These are phyloP conservation scores for Drosophila nigrodunni DNA, from an alignment of 1,140 invertebrate genomes.

Conservation along the genomic window DNA sequence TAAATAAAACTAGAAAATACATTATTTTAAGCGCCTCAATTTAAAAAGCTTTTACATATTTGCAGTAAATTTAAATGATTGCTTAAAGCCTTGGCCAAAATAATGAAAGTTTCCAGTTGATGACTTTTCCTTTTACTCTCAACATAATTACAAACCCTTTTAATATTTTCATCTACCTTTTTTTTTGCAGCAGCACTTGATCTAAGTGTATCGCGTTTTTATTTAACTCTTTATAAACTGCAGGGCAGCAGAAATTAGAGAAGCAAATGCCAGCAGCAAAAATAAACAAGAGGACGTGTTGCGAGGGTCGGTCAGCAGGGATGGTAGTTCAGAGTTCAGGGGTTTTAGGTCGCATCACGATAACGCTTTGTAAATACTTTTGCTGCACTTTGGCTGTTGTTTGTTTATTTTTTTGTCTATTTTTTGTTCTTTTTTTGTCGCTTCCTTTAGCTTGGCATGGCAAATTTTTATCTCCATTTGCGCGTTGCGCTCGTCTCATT, in stretches of 20 bases:
- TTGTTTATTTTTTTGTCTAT: slow-evolving; percentile 54
- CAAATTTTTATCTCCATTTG: slow-evolving; percentile 82
- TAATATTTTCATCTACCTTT: slow-evolving; percentile 36
- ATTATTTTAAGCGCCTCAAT: no score
- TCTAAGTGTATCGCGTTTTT: slow-evolving; percentile 70
- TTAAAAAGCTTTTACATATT: no score
- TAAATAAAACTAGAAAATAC: no score
- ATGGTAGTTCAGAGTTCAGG: slow-evolving; percentile 39
- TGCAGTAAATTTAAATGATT: no score
- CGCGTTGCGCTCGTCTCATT: slow-evolving; percentile 58
- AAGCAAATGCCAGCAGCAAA: slow-evolving; percentile 71
- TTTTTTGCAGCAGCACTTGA: slow-evolving; percentile 18
- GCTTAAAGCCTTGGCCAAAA: no score
- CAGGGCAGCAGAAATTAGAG: slow-evolving; percentile 77
- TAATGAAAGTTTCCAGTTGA: background rate
- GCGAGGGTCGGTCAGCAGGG: slow-evolving; percentile 10
- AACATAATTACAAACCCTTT: slow-evolving; percentile 40
- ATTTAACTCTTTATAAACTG: slow-evolving; percentile 79
- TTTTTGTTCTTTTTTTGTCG: slow-evolving; percentile 63
- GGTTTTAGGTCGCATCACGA: slow-evolving; percentile 67
- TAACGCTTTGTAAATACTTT: slow-evolving; percentile 82
- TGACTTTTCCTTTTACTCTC: slow-evolving; percentile 1
- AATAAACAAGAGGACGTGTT: slow-evolving; percentile 76
- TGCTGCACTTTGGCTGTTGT: slow-evolving; percentile 74
- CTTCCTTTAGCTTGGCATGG: slow-evolving; percentile 76